Evolutionary conservation across 1,140 invertebrate genomes (phyloP).

Genomic region (Atta cephalotes): DNA sequence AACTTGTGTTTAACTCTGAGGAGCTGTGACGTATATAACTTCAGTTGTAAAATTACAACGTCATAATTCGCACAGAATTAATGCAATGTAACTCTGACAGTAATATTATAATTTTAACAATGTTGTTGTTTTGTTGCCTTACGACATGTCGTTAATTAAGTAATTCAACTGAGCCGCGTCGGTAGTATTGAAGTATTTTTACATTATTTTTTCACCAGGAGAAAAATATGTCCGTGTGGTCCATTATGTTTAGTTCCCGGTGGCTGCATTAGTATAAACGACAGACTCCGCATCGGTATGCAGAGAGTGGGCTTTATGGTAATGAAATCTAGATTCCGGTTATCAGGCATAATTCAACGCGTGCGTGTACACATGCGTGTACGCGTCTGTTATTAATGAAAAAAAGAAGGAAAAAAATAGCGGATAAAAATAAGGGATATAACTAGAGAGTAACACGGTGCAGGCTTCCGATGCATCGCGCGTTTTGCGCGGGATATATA

Average conservation of each 20-base stretch:
- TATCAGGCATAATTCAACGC: conserved; percentile 60
- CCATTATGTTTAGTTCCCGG: conserved; percentile 31
- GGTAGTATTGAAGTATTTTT: background rate
- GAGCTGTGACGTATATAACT: background rate
- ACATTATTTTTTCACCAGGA: background rate
- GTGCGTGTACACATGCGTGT: background rate
- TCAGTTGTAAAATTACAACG: conserved; percentile 16
- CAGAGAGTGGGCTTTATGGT: conserved; percentile 62
- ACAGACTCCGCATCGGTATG: conserved; percentile 54
- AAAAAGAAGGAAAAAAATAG: background rate
- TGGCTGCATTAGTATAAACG: conserved; percentile 65
- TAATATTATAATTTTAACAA: conserved; percentile 17
- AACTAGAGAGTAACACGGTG: conserved; percentile 25
- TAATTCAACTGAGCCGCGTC: background rate
- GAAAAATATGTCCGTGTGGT: background rate
- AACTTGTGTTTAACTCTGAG: conserved; percentile 9
- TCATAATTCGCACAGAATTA: background rate
- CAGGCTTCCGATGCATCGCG: conserved; percentile 63
- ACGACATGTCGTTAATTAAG: conserved; percentile 20
- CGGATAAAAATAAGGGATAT: background rate
- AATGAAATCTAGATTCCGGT: conserved; percentile 74
- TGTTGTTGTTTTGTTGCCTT: background rate
- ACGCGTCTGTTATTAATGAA: conserved; percentile 27
- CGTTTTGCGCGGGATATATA: conserved; percentile 75
- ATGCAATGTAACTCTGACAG: background rate